Evolutionary conservation across 2,888 invertebrate species (phyloP).

Genomic region (Alviniconcha strummeri): DNA sequence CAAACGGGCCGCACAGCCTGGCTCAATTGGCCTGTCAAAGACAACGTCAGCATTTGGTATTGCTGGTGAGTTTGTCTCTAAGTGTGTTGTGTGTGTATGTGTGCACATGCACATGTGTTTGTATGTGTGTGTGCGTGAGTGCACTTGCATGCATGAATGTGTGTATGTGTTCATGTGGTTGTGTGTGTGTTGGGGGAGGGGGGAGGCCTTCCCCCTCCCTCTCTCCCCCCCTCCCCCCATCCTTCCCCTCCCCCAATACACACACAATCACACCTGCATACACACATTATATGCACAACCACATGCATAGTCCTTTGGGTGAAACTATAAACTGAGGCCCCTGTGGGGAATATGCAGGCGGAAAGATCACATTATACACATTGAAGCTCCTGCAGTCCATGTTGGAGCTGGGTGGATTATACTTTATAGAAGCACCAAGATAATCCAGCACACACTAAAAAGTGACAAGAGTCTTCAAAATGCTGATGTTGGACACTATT

Average conservation of each 20-base stretch:
- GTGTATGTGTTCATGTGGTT: background rate
- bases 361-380: background rate
- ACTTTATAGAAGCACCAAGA: no score
- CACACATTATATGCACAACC: background rate
- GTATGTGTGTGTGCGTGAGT: background rate
- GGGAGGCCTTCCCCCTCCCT: no score
- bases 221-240: no score
- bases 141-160: background rate
- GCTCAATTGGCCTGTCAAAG: conserved; percentile 80
- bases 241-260: no score
- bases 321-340: no score
- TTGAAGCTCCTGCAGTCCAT: background rate
- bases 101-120: background rate
- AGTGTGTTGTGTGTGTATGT: background rate
- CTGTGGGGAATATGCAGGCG: no score
- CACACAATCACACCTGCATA: no score
- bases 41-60: conserved; percentile 95
- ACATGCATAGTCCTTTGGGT: background rate
- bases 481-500: no score
- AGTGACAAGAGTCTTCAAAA: no score
- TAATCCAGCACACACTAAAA: no score
- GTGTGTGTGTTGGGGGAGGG: background rate
- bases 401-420: no score
- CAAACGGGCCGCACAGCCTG: conserved; percentile 70
- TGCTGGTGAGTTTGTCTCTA: conserved; percentile 79